Percentiles rank a stretch among this genome's conserved stretches.
Evolutionary conservation across 2,888 invertebrate genomes (phyloP).

Genomic region (Dynastes grantii): DNA sequence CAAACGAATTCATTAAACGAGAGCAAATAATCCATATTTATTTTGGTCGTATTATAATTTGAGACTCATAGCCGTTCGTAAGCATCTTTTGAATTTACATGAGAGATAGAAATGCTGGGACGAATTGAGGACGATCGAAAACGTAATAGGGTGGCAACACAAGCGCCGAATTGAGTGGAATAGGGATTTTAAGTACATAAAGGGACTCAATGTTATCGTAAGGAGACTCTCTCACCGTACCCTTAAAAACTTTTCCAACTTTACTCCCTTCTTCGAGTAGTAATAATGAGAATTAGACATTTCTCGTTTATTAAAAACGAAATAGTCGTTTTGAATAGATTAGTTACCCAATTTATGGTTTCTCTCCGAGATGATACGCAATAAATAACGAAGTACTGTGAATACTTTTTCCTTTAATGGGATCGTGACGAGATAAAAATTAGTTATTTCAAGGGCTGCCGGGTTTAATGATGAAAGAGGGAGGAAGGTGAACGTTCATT

Average conservation of each 20-base stretch:
- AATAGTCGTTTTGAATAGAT: conserved; percentile 20
- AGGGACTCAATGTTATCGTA: background rate
- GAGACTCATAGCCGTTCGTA: conserved; percentile 63
- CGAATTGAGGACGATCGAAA: conserved; percentile 45
- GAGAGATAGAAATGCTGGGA: conserved; percentile 62
- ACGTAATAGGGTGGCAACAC: conserved; percentile 37
- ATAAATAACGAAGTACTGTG: conserved; percentile 3
- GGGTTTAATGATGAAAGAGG: background rate
- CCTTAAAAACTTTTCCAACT: conserved; percentile 4
- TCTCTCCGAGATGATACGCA: background rate
- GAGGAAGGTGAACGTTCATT: conserved; percentile 24
- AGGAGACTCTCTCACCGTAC: background rate
- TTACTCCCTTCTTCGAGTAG: background rate
- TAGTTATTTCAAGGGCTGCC: conserved; percentile 22
- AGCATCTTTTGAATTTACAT: conserved; percentile 67
- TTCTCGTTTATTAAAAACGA: conserved; percentile 10
- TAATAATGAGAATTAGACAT: conserved; percentile 12
- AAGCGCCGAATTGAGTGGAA: background rate
- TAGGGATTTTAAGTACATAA: background rate
- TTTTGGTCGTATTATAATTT: conserved; percentile 61
- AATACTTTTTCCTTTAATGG: conserved; percentile 21
- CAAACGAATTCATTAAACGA: too few relatives aligned
- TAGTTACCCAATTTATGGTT: conserved; percentile 16
- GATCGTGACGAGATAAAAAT: conserved; percentile 20
- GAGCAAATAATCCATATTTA: conserved; percentile 59